A percentile compares a stretch with the other conserved stretches of the same genome.
phyloP scores from a whole-genome alignment of 1,140 invertebrate genomes.

The Neodiprion virginianus region DNA sequence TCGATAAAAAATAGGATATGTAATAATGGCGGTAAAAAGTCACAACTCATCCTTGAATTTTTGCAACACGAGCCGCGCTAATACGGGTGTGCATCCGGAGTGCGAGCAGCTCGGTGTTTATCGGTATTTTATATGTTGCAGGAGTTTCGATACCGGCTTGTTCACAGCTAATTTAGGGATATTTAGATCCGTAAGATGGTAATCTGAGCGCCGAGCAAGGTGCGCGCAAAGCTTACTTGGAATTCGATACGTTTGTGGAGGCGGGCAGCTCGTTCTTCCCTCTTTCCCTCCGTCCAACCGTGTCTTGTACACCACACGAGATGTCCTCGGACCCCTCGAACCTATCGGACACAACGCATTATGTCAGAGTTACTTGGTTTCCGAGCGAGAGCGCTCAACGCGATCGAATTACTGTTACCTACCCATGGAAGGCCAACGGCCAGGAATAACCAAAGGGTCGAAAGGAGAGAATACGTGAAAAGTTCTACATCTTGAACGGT shows the following conservation, averaged over 20 bases:
- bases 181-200: conserved; percentile 10
- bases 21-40: not conserved
- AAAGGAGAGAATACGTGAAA: too few species aligned
- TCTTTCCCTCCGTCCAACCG: not conserved
- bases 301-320: not conserved
- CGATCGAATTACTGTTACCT: not conserved
- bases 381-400: not conserved
- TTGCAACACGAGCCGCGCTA: too few species aligned
- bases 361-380: conserved; percentile 5
- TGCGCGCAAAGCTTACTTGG: conserved; percentile 10
- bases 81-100: too few species aligned
- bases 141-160: conserved; percentile 4
- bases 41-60: not conserved
- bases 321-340: not conserved
- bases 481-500: too few species aligned
- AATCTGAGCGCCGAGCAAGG: conserved; percentile 11
- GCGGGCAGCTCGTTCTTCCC: not conserved
- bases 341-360: conserved; percentile 1
- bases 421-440: too few species aligned
- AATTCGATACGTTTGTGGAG: conserved; percentile 15
- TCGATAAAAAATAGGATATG: not conserved
- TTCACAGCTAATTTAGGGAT: conserved; percentile 8
- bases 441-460: too few species aligned
- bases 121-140: not conserved
- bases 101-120: not conserved